phyloP scores from a whole-genome alignment of 2,113 vertebrate species.

The Corythoichthys intestinalis region DNA sequence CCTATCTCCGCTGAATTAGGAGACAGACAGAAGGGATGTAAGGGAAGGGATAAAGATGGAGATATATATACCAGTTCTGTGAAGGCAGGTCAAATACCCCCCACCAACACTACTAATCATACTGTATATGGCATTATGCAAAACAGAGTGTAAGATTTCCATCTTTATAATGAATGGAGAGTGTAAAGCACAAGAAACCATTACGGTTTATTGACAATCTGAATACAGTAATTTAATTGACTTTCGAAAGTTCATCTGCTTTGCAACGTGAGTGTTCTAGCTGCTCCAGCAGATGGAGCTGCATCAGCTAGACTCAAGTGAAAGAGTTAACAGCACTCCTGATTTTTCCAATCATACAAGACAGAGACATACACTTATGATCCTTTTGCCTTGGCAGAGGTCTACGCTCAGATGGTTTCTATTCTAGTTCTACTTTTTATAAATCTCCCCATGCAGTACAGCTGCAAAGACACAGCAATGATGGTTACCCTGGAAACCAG shows the following conservation, averaged over 20 bases:
- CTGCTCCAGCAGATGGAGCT: background rate
- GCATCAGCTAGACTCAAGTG: background rate
- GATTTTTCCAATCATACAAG: constrained; percentile 1
- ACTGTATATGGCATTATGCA: too few relatives aligned
- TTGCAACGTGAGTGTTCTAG: background rate
- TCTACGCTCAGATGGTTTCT: background rate
- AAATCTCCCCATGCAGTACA: background rate
- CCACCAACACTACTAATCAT: too few relatives aligned
- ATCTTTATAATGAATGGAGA: too few relatives aligned
- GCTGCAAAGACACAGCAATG: constrained; percentile 1
- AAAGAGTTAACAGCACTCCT: background rate
- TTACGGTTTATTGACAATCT: background rate
- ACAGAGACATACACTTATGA: background rate
- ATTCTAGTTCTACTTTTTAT: background rate
- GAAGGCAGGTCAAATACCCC: too few relatives aligned
- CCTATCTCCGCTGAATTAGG: constrained; percentile 84
- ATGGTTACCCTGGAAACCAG: constrained; percentile 46
- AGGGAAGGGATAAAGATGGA: background rate
- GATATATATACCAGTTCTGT: background rate
- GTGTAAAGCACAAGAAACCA: background rate
- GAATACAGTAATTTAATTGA: background rate
- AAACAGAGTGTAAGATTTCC: too few relatives aligned
- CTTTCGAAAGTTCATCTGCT: background rate
- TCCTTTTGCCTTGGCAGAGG: background rate
- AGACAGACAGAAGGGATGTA: constrained; percentile 7